Conservation (phyloP, 2,113 vertebrate species). For the Nothoprocta pentlandii region DNA sequence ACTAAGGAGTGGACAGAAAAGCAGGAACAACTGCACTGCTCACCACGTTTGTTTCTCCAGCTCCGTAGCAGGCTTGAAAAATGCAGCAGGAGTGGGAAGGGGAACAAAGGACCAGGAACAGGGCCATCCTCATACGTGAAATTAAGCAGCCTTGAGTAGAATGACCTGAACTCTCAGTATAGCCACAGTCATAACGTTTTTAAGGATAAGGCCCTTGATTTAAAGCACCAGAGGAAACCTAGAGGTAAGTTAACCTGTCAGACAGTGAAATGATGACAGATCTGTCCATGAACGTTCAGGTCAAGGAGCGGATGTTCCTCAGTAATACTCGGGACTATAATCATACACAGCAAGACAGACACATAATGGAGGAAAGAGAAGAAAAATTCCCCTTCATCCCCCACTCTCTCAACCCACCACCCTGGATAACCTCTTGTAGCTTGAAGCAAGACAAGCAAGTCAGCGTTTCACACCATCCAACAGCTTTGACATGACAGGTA, state of each 20-base stretch:
- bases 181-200: fast-evolving
- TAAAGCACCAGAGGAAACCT: background rate
- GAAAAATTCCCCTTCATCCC: background rate
- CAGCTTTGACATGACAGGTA: slow-evolving; percentile 71
- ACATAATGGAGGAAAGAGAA: background rate
- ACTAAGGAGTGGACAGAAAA: background rate
- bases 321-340: background rate
- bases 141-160: background rate
- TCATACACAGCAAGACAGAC: background rate
- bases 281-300: background rate
- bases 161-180: background rate
- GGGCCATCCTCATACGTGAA: fast-evolving
- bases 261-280: background rate
- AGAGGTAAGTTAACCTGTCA: background rate
- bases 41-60: background rate
- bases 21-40: background rate
- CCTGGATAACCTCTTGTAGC: slow-evolving; percentile 11
- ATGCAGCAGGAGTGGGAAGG: background rate
- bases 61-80: background rate
- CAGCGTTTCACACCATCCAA: slow-evolving; percentile 29
- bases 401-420: background rate
- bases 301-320: background rate
- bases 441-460: slow-evolving; percentile 57
- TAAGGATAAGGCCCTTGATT: background rate
- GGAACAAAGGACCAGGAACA: background rate